Percentiles rank a stretch among this genome's conserved stretches.
phyloP scores from a whole-genome alignment of 2,888 invertebrate species.

The Leucoma salicis region DNA sequence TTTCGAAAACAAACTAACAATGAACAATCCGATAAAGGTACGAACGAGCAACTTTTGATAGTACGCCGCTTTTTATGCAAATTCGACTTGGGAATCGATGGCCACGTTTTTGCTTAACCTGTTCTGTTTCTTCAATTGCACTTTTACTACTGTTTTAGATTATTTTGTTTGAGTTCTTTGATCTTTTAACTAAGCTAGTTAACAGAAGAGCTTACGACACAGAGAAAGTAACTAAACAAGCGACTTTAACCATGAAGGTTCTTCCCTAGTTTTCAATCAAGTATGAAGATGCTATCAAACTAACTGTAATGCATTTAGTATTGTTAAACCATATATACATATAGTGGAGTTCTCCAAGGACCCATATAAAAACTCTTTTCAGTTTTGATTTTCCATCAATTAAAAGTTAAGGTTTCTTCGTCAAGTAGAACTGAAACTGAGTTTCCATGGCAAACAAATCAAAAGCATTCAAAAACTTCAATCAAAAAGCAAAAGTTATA shows the following conservation, averaged over 20 bases:
- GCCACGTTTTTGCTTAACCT: constrained; percentile 18
- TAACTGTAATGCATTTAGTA: no score
- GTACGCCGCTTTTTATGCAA: constrained; percentile 46
- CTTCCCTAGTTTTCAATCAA: no score
- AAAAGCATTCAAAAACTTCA: constrained; percentile 32
- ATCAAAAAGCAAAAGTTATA: constrained; percentile 59
- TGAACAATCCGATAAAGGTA: constrained; percentile 39
- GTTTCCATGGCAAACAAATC: constrained; percentile 9
- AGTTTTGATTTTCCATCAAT: background rate
- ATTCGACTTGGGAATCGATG: constrained; percentile 34
- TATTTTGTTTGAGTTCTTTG: background rate
- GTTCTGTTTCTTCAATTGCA: constrained; percentile 26
- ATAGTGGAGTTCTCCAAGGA: no score
- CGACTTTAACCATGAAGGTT: no score
- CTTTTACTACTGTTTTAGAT: constrained; percentile 12
- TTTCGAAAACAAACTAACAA: constrained; percentile 30
- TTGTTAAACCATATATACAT: no score
- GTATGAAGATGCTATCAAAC: no score
- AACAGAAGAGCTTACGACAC: no score
- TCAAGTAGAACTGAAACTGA: background rate
- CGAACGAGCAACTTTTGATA: constrained; percentile 39
- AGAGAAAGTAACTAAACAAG: no score
- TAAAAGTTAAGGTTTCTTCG: background rate
- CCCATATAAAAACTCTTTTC: no score
- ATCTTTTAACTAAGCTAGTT: no score